Evolutionary conservation across 2,113 vertebrate species (phyloP).

Genomic region (Cygnus atratus): DNA sequence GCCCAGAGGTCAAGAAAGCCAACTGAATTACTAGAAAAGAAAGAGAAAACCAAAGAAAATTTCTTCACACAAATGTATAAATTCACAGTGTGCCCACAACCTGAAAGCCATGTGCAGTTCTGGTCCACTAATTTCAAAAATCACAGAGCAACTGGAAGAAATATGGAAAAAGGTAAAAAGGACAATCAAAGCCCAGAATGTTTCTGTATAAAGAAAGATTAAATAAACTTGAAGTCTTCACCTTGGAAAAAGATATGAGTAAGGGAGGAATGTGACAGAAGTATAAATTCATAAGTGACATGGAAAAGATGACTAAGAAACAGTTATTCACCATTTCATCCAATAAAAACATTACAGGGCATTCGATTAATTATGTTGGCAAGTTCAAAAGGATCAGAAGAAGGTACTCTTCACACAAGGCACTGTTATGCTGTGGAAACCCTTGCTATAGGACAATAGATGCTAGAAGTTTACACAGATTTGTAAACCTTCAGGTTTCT

Average conservation of each 20-base stretch:
- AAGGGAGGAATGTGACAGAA: neutral
- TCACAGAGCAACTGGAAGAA: neutral
- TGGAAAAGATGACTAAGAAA: constrained; percentile 24
- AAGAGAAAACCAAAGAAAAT: neutral
- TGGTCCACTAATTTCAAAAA: neutral
- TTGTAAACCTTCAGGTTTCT: neutral
- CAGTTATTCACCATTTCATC: neutral
- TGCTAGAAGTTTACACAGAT: neutral
- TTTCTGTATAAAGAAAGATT: neutral
- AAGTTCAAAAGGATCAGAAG: neutral
- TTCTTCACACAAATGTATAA: neutral
- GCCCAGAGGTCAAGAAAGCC: neutral
- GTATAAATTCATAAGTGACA: neutral
- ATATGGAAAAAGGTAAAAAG: neutral
- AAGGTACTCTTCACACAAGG: neutral
- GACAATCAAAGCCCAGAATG: neutral
- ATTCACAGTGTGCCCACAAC: neutral
- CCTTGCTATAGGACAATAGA: neutral
- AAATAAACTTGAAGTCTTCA: neutral
- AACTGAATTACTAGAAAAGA: neutral
- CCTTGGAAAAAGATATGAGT: neutral
- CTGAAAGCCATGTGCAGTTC: neutral
- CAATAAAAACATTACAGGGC: neutral
- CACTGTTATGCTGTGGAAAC: neutral
- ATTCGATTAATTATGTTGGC: neutral